Base-by-base conservation (phyloP, 1,140 invertebrate species). In the Drosophila lacteicornis region DNA sequence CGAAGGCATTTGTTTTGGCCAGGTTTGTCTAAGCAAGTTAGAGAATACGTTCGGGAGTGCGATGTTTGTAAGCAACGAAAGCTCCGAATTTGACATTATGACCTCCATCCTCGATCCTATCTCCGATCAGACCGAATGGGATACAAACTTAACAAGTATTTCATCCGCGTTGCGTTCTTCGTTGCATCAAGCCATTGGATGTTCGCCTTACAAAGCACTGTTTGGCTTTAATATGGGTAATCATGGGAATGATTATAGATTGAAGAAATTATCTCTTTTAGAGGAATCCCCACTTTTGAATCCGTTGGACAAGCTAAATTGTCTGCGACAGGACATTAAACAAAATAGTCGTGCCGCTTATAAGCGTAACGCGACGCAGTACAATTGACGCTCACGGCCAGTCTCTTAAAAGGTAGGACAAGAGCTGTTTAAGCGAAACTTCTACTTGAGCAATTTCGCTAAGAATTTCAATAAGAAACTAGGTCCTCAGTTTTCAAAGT, bases 11-110 rank as follows among this genome's bases (percentile, higher is more conserved):
- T 65, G 9, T 63, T 30, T 13, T 71, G 49, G 68, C 60, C 60
- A 50, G 45, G 45, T 8, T 36, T 67, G 22, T 36, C 47, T 2
- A 42, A 40, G 9, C 19, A 66, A 30, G 36, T 73, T 22, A 22
- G 57, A 25, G 50, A 71, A n/a, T 71, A 71, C 33, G 43, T 71
- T 13, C 36, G 38, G 2, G n/a, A 17, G 4, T 73, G 62, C 8
- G 53, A 58, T 7, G 45, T 68, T 13, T 73, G 46, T 12, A 68
- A 67, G 15, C 7, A 27, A 67, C 50, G 1, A 73, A 58, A 50
- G 47, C 19, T 17, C 62, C 51, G 4, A 67, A 57, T 12, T 9
- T 11, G 11, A 73, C 19, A n/a, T 43, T 73, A 27, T 19, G 53
- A 1, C 61, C 62, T 11, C 61, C 50, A 19, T n/a, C n/a, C n/a